These are phyloP conservation scores for Diploscapter pachys DNA, from an alignment of 1,140 invertebrate genomes.

Conservation along the genomic window DNA sequence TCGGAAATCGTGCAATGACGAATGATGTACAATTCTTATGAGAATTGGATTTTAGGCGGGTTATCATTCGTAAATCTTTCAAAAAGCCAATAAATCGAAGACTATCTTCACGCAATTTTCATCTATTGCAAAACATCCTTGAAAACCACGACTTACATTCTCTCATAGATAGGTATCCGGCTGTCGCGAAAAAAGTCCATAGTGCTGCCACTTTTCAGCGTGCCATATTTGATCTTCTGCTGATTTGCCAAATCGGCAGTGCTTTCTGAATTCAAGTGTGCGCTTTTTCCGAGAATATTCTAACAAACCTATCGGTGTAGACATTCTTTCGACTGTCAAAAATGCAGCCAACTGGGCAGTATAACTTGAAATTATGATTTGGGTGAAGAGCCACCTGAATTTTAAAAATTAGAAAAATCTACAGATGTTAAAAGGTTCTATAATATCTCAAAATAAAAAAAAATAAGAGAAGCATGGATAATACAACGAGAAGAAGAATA, in stretches of 20 bases:
- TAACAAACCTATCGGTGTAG: constrained; percentile 68
- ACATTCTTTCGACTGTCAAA: constrained; percentile 67
- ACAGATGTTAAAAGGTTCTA: constrained; percentile 67
- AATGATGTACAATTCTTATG: no score
- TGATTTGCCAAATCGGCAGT: constrained; percentile 92
- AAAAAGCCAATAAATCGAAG: no score
- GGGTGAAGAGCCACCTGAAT: constrained; percentile 70
- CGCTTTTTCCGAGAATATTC: not conserved
- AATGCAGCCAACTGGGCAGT: constrained; percentile 95
- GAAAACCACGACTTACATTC: constrained; percentile 64
- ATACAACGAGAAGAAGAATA: no score
- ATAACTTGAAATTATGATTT: constrained; percentile 98
- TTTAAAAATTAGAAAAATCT: constrained; percentile 13
- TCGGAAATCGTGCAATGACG: no score
- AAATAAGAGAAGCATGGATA: no score
- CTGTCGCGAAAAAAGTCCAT: constrained; percentile 80
- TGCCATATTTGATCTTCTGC: constrained; percentile 79
- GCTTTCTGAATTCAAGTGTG: constrained; percentile 75
- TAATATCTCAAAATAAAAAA: no score
- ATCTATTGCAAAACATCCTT: not conserved
- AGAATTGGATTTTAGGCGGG: no score
- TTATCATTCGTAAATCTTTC: no score
- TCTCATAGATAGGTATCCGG: constrained; percentile 71
- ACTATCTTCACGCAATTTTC: no score
- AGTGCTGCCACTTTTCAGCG: constrained; percentile 83